Conservation (phyloP, 2,797 vertebrate species). For the Chrysocyon brachyurus region DNA sequence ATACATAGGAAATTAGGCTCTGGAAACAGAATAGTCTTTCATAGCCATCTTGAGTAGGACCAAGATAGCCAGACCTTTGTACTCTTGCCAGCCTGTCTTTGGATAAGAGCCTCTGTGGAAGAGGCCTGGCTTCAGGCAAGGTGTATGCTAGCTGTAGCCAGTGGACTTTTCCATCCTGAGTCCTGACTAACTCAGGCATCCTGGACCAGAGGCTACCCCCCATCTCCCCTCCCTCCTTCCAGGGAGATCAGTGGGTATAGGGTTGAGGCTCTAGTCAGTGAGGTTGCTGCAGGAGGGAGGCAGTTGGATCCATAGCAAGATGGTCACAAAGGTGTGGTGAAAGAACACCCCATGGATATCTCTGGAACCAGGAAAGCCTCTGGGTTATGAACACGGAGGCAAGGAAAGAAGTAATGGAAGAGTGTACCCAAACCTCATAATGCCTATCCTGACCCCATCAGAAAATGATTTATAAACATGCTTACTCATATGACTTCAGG, state of each 20-base stretch:
- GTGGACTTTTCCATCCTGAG: background rate
- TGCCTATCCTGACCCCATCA: background rate
- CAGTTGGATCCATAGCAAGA: background rate
- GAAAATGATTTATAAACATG: background rate
- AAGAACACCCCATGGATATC: background rate
- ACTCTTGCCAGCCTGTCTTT: background rate
- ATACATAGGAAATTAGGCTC: background rate
- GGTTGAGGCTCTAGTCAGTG: background rate
- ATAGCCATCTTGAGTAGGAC: background rate
- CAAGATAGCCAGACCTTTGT: background rate
- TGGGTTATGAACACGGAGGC: background rate
- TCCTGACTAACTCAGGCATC: background rate
- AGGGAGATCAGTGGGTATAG: background rate
- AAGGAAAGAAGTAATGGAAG: background rate
- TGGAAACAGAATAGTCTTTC: background rate
- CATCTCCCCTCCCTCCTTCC: background rate
- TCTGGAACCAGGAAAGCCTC: background rate
- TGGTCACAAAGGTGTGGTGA: background rate
- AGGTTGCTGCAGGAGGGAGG: background rate
- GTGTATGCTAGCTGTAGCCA: background rate
- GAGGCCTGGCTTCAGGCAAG: fast-evolving
- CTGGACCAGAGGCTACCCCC: background rate
- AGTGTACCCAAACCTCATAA: background rate
- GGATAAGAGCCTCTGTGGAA: background rate
- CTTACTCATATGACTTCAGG: background rate